phyloP scores from a whole-genome alignment of 1,140 invertebrate species.

The Pinna nobilis region DNA sequence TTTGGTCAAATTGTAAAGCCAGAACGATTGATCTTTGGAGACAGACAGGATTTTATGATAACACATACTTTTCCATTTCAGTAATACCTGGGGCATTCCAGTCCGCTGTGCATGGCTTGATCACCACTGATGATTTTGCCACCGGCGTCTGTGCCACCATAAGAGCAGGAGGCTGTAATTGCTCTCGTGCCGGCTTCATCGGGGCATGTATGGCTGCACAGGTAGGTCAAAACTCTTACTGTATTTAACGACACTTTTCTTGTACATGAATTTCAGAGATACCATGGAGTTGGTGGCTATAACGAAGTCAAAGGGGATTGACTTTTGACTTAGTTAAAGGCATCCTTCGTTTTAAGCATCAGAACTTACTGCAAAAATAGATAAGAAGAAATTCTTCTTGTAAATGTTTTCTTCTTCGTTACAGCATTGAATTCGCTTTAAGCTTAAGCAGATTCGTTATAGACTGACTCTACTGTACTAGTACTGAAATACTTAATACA shows the following conservation, averaged over 20 bases:
- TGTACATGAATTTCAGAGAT: not conserved
- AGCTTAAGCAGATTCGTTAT: no score
- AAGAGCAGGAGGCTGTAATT: constrained; percentile 66
- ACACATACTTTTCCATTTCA: constrained; percentile 46
- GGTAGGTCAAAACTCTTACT: constrained; percentile 41
- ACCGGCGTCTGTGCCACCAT: constrained; percentile 57
- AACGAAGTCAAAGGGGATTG: no score
- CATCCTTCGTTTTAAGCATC: constrained; percentile 50
- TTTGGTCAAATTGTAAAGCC: no score
- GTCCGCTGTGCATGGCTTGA: constrained; percentile 60
- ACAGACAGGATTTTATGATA: no score
- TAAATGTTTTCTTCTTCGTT: no score
- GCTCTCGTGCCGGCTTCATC: constrained; percentile 62
- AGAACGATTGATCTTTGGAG: no score
- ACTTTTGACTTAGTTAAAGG: not conserved
- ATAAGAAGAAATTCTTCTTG: constrained; percentile 60
- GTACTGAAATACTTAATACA: no score
- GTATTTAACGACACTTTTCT: not conserved
- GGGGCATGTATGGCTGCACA: constrained; percentile 68
- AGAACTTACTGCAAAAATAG: constrained; percentile 52
- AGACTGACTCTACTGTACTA: no score
- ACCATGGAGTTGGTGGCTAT: not conserved
- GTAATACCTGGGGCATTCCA: constrained; percentile 67
- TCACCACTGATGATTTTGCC: constrained; percentile 50
- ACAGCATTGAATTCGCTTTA: no score